These are phyloP conservation scores for Anthopleura sola DNA, from an alignment of 64 coral and sea anemone genomes.

Conservation along the genomic window DNA sequence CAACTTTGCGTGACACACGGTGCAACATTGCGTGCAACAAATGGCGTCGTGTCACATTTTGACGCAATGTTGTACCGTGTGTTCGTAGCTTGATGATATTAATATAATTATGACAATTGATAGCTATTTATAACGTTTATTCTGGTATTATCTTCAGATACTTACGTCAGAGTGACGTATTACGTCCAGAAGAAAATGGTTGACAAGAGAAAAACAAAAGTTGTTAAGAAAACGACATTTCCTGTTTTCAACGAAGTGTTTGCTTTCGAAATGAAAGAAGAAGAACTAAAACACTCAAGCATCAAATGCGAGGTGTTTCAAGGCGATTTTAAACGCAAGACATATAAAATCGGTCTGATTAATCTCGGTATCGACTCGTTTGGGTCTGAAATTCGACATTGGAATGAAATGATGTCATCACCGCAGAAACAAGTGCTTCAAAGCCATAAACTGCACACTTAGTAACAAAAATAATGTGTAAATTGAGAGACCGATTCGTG, in stretches of 20 bases:
- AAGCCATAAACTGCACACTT: not conserved
- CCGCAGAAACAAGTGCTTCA: constrained; percentile 8
- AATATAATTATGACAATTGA: no score
- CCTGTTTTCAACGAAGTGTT: constrained; percentile 91
- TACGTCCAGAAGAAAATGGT: constrained; percentile 38
- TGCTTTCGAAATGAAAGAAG: constrained; percentile 69
- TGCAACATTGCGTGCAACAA: no score
- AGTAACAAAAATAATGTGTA: not conserved
- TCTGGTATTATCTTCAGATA: constrained; percentile 33
- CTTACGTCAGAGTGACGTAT: constrained; percentile 57
- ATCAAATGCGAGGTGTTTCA: constrained; percentile 61
- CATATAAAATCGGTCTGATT: constrained; percentile 67
- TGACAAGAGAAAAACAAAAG: constrained; percentile 86
- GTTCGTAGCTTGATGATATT: no score
- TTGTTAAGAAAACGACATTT: constrained; percentile 39
- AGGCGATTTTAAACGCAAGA: constrained; percentile 66
- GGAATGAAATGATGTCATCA: constrained; percentile 23
- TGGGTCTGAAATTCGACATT: not conserved
- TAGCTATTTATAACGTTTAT: no score
- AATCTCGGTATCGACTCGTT: constrained; percentile 30
- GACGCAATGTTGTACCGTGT: no score
- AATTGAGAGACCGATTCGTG: not conserved
- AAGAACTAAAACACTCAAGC: constrained; percentile 54
- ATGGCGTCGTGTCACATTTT: no score
- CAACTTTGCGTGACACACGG: no score